Base-by-base conservation (phyloP, 2,888 invertebrate species). In the Trachelus iudaicus region DNA sequence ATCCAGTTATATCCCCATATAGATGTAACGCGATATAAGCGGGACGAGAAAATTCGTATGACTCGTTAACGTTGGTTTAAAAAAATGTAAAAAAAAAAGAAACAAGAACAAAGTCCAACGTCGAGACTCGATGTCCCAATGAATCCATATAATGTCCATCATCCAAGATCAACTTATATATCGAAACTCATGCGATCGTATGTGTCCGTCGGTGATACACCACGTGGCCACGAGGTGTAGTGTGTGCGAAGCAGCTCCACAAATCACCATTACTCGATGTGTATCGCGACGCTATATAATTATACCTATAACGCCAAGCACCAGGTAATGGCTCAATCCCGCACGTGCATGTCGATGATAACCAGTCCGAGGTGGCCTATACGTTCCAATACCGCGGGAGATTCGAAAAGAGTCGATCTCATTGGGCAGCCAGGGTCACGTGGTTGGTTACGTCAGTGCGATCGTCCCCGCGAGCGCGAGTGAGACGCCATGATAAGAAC, bases 181-280 rank as follows among this genome's bases (percentile, higher is more conserved):
- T 56, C 56, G 56, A 56, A 56, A 23, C 56, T 56, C 23, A 9
- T 23, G 23, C 9, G 56, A 23, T 56, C 56, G 56, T 56, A 1
- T 23, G 23, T 9, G 23, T 23, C 56, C 23, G 56, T 56, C 23
- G 56, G 56, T 23, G 76, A 35, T 75, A 34, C 79, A 80, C 81
- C 83, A 82, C 84, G 83, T 82, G 84, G 80, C 76, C 69, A 34
- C 71, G 79, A 73, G 4, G 12, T 69, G 76, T 37, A 79, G 84
- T 85, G 83, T 83, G 84, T 82, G 82, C 81, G 85, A 83, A 84
- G 87, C 83, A 87, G 81, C 85, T 83, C 90, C 87, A 91, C 91
- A 91, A 91, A 91, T 91, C 91, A 91, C 91, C 90, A 91, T 91
- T 91, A 91, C 90, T 90, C 91, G 91, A 91, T 91, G 90, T 89